Base-by-base conservation (phyloP, 2,113 vertebrate species). In the Ictalurus punctatus region DNA sequence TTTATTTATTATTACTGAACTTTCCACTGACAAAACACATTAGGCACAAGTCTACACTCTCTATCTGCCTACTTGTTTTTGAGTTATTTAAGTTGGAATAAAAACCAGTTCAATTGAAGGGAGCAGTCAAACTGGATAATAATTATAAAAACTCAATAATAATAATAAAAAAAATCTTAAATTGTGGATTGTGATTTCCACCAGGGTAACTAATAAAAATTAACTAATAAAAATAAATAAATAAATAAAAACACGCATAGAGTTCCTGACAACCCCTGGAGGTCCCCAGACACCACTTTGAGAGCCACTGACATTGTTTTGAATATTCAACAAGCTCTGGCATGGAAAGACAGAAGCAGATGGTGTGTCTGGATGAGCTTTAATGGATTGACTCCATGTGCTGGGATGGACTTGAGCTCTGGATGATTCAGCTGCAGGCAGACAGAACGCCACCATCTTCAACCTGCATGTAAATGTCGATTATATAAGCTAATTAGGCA, bases 401-500 rank as follows among this genome's bases (percentile, higher is more conserved):
- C 71, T 87, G 59, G 40, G 40, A 71, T 74, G 54, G 84, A 83
- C 61, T 63, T 59, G 79, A 40, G 34, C 81, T 63, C 40, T 88
- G 63, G 44, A 44, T 69, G 61, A 30, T 63, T 73, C 10, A 54
- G 30, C 23, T 48, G 56, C 52, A 87, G 58, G 44, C 76, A 83
- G 56, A 83, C 54, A 87, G 27, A 80, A 13, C 17, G 34, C 10
- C 61, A 56, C 52, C 34, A 37, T 63, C 79, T 82, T 80, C 63
- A 73, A 84, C 14, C 54, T 56, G 58, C 65, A 79, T 78, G 73
- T 80, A 84, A 91, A 87, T 56, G 63, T 74, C 81, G n/a, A 63
- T 89, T 91, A 87, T 54, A 87, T 89, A 65, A 91, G 73, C 58
- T 80, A 69, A 89, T 86, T 89, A 65, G 82, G 27, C 84, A 40